Evolutionary conservation across 2,797 vertebrate genomes (phyloP), one percentile per base, ranked within the genome.

Genomic region (Diplodus puntazzo): DNA sequence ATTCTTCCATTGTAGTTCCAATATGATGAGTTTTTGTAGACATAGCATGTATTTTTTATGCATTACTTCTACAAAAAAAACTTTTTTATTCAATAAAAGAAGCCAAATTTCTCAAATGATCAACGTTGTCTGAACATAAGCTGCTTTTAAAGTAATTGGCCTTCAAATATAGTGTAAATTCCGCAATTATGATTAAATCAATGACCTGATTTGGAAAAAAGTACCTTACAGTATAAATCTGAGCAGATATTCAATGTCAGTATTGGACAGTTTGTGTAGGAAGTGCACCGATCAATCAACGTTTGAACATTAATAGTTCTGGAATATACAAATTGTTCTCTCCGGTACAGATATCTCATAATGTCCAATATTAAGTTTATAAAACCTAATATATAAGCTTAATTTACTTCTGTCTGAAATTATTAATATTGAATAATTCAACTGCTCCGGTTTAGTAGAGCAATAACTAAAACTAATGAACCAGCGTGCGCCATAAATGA

Each of bases 391-490:
- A 20, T 25, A 30, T 27, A 25, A 50, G 1, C 4, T 43, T 16
- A 3, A 69, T 49, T 72, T n/a, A 1, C 55, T 61, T 69, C 45
- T 12, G 34, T 46, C 43, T 57, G 3, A 67, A 50, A 50, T 57
- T 20, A 57, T 65, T 48, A 53, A 54, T 20, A 57, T 2, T 34
- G 14, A 69, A 77, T 49, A 53, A 18, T 27, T 63, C 2, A 67
- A 34, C 10, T 49, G 4, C 23, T 42, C 13, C 0, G 25, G 16
- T 71, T 59, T 20, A 65, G 30, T 16, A 45, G 12, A 16, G 4
- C 54, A 69, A 27, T 13, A 68, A 62, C 13, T 4, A 34, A 64
- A 73, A 30, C 45, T 62, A 67, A 70, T 59, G 16, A 61, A 52
- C 9, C 42, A n/a, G 10, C 5, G 20, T 46, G 21, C 25, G 4